Conservation (phyloP, 37 sponge, comb jelly and placozoan genomes). For the Petrosia ficiformis region DNA sequence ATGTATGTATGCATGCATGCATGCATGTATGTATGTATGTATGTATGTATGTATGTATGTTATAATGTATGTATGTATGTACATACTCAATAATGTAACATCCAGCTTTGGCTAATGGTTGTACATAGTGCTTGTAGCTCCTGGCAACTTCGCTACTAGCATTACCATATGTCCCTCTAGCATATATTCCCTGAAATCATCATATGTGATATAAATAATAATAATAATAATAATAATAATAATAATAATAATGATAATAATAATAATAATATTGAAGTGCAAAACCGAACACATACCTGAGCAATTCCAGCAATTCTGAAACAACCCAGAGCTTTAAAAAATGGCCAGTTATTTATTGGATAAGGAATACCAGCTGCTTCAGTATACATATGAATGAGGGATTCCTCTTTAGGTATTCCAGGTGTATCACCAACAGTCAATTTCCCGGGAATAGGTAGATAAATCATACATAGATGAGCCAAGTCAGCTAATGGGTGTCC, state of each 20-base stretch:
- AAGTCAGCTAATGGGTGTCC: constrained; percentile 76
- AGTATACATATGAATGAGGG: constrained; percentile 51
- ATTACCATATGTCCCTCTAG: constrained; percentile 72
- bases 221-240: background rate
- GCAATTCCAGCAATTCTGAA: constrained; percentile 77
- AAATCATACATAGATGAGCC: constrained; percentile 40
- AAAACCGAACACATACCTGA: constrained; percentile 39
- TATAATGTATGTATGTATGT: no score
- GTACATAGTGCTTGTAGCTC: constrained; percentile 34
- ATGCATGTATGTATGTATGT: no score
- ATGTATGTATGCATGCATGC: no score
- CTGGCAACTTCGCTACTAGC: constrained; percentile 62
- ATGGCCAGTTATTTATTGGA: constrained; percentile 59
- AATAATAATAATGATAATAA: background rate
- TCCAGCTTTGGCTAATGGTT: constrained; percentile 59
- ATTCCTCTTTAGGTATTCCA: constrained; percentile 15
- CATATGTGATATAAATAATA: background rate
- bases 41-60: no score
- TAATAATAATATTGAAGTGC: background rate
- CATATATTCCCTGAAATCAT: constrained; percentile 67
- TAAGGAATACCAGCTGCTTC: constrained; percentile 23
- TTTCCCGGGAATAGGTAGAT: constrained; percentile 2
- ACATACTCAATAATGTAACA: constrained; percentile 38
- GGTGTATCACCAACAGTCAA: background rate
- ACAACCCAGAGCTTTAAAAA: constrained; percentile 68